phyloP scores from a whole-genome alignment of 2,797 vertebrate species.

The Microcaecilia unicolor region DNA sequence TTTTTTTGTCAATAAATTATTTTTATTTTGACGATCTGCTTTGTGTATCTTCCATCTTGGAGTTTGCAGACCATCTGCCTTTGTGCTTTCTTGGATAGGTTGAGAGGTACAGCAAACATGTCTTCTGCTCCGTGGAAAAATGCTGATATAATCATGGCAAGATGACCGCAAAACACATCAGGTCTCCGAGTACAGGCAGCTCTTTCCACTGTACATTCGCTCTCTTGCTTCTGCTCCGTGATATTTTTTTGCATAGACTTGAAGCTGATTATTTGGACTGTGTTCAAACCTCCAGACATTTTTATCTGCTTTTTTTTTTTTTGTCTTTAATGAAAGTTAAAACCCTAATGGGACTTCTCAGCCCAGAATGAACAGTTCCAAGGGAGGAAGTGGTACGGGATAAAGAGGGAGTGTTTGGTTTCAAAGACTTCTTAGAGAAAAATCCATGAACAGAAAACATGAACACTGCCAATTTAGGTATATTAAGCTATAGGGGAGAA shows the following conservation, averaged over 20 bases:
- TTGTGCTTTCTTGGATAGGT: no score
- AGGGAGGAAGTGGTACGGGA: constrained; percentile 46
- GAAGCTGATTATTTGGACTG: constrained; percentile 25
- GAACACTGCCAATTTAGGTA: constrained; percentile 24
- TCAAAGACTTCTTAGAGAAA: constrained; percentile 45
- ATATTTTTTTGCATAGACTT: background rate
- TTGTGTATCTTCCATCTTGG: no score
- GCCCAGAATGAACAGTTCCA: constrained; percentile 32
- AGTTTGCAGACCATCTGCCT: no score
- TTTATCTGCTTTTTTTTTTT: constrained; percentile 33
- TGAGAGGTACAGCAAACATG: background rate
- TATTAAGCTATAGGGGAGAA: constrained; percentile 18
- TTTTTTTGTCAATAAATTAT: no score
- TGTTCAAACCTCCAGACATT: constrained; percentile 42
- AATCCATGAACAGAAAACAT: constrained; percentile 24
- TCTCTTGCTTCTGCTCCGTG: constrained; percentile 1
- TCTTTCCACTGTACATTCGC: constrained; percentile 9
- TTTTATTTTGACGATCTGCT: no score
- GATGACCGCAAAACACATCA: background rate
- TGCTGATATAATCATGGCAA: background rate
- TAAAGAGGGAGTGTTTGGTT: constrained; percentile 47
- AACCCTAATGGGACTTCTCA: constrained; percentile 38
- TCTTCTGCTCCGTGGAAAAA: no score
- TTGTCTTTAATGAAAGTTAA: constrained; percentile 33
- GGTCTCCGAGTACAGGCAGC: background rate